A percentile compares a stretch with the other conserved stretches of the same genome.
Evolutionary conservation across 2,113 vertebrate genomes (phyloP).

Genomic region (Paratilapia polleni): DNA sequence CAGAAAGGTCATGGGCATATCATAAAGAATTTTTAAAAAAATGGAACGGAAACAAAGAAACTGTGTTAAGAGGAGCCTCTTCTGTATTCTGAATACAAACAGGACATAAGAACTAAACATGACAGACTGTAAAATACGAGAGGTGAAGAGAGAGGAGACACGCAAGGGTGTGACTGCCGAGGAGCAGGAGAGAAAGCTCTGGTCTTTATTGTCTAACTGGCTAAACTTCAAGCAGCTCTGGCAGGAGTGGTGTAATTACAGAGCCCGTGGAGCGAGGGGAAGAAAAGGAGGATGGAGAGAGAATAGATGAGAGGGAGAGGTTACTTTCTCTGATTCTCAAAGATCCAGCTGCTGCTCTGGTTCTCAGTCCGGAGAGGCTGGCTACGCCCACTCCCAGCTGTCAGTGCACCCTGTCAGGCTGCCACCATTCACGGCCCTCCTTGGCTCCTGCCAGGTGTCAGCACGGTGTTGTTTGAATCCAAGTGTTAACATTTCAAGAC

Average conservation of each 20-base stretch:
- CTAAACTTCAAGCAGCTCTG: slow-evolving; percentile 67
- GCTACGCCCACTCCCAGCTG: slow-evolving; percentile 45
- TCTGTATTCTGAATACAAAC: slow-evolving; percentile 31
- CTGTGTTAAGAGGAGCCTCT: not conserved
- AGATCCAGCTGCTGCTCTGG: slow-evolving; percentile 22
- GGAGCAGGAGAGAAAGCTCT: slow-evolving; percentile 52
- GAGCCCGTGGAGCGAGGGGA: slow-evolving; percentile 38
- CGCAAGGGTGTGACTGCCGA: slow-evolving; percentile 51
- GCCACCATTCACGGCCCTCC: not conserved
- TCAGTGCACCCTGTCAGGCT: slow-evolving; percentile 24
- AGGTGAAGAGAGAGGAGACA: slow-evolving; percentile 37
- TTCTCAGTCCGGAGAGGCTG: slow-evolving; percentile 36
- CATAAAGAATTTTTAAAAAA: slow-evolving; percentile 1
- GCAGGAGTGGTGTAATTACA: slow-evolving; percentile 72
- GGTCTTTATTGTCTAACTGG: slow-evolving; percentile 78
- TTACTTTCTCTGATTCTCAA: slow-evolving; percentile 54
- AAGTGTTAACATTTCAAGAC: slow-evolving; percentile 11
- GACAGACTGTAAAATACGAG: slow-evolving; percentile 7
- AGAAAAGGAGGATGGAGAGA: slow-evolving; percentile 40
- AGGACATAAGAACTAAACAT: slow-evolving; percentile 1
- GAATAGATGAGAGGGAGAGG: slow-evolving; percentile 30
- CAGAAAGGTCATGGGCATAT: not conserved
- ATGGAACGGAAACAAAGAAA: slow-evolving; percentile 34
- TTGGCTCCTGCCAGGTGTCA: slow-evolving; percentile 44
- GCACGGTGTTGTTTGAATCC: slow-evolving; percentile 36